Conservation (phyloP, 2,113 vertebrate genomes). For the Limnothrissa miodon region DNA sequence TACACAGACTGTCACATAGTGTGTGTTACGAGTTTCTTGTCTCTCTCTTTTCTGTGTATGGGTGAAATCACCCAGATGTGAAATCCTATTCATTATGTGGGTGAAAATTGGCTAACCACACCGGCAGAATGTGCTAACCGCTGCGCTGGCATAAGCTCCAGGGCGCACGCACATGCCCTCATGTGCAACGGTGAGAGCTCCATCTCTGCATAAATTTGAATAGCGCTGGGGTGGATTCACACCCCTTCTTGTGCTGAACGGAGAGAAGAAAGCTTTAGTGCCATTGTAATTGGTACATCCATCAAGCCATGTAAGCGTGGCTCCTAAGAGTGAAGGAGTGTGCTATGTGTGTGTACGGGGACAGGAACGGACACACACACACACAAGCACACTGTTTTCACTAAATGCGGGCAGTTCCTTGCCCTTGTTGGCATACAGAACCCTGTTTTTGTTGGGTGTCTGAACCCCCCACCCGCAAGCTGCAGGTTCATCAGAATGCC, state of each 20-base stretch:
- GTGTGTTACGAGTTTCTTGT: not conserved
- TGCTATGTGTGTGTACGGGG: not conserved
- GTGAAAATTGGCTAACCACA: slow-evolving; percentile 30
- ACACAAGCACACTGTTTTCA: not conserved
- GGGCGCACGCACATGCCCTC: not conserved
- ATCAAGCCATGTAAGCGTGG: slow-evolving; percentile 17
- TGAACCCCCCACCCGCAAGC: not conserved
- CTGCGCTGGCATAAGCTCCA: not conserved
- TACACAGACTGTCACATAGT: too few species aligned
- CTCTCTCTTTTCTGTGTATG: not conserved
- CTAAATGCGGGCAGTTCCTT: not conserved
- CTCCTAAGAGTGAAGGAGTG: not conserved
- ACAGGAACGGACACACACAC: not conserved
- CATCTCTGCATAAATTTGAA: not conserved
- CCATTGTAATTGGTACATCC: slow-evolving; percentile 17
- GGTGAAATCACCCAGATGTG: not conserved
- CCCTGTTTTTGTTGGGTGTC: not conserved
- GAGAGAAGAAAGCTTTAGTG: slow-evolving; percentile 5
- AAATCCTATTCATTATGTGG: not conserved
- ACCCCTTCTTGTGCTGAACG: not conserved
- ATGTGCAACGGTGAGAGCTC: not conserved
- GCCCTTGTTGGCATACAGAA: not conserved
- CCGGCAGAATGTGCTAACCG: not conserved
- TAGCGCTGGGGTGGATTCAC: not conserved
- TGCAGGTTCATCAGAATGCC: not conserved